These are phyloP conservation scores for Plumapathes pennacea DNA, from an alignment of 92 coral and sea anemone genomes.

Conservation along the genomic window DNA sequence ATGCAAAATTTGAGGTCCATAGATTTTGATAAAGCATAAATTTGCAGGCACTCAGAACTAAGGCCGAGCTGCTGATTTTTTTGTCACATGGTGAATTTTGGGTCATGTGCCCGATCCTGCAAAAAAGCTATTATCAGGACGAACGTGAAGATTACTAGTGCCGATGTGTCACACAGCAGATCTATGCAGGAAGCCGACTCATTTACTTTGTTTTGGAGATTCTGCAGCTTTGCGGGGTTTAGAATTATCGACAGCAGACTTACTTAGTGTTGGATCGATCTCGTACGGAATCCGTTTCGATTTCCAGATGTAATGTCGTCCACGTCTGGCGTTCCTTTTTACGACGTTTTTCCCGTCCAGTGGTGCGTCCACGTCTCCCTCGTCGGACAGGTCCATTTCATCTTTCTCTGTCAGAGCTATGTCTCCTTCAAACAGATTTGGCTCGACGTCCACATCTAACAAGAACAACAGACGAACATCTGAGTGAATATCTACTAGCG, in stretches of 20 bases:
- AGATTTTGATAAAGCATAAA: too few species aligned
- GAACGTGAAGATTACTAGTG: background rate
- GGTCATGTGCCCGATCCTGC: too few species aligned
- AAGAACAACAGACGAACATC: background rate
- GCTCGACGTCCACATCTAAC: slow-evolving; percentile 5
- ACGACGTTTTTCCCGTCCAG: background rate
- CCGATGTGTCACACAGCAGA: background rate
- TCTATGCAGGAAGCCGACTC: background rate
- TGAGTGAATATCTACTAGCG: too few species aligned
- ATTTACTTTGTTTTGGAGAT: background rate
- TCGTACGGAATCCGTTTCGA: slow-evolving; percentile 61
- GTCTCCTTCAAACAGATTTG: slow-evolving; percentile 65
- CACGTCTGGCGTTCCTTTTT: slow-evolving; percentile 60
- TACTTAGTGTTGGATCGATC: slow-evolving; percentile 36
- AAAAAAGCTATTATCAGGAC: too few species aligned
- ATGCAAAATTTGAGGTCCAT: too few species aligned
- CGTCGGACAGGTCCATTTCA: slow-evolving; percentile 26
- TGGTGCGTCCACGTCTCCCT: slow-evolving; percentile 4
- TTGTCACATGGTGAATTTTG: too few species aligned
- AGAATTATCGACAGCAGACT: slow-evolving; percentile 1
- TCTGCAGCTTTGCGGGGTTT: background rate
- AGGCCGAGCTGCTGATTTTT: too few species aligned
- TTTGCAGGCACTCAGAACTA: too few species aligned
- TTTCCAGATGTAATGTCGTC: slow-evolving; percentile 51
- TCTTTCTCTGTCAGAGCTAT: slow-evolving; percentile 24